Evolutionary conservation across 2,888 invertebrate genomes (phyloP).

Genomic region (Automeris io): DNA sequence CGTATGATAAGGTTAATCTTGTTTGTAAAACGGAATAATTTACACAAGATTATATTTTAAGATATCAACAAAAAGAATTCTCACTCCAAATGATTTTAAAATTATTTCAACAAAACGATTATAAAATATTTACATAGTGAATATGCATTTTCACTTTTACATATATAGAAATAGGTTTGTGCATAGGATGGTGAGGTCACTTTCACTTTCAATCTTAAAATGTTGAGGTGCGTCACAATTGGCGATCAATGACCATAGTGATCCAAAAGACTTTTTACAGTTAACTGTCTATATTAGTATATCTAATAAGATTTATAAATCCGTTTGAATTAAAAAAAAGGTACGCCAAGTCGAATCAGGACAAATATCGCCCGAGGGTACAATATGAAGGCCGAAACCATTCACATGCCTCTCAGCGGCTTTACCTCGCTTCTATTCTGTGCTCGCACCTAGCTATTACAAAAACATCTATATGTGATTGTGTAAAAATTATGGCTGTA

Average conservation of each 20-base stretch:
- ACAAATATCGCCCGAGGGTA: conserved; percentile 33
- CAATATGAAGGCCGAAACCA: conserved; percentile 64
- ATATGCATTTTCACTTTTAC: conserved; percentile 10
- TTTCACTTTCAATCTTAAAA: conserved; percentile 30
- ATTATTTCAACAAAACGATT: no score
- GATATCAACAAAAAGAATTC: no score
- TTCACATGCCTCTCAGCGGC: conserved; percentile 46
- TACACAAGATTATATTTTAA: not conserved
- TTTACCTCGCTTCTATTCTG: no score
- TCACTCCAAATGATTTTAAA: no score
- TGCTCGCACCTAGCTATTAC: no score
- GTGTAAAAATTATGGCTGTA: no score
- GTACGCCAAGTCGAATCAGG: conserved; percentile 43
- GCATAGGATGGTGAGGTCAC: conserved; percentile 23
- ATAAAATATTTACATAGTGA: no score
- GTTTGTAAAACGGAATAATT: not conserved
- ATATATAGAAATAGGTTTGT: conserved; percentile 1
- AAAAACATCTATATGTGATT: no score
- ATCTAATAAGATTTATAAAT: no score
- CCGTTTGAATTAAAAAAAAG: no score
- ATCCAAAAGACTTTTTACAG: no score
- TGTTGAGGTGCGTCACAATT: conserved; percentile 18
- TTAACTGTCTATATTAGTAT: no score
- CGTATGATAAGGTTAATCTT: not conserved
- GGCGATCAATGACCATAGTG: conserved; percentile 27